A percentile compares a stretch with the other conserved stretches of the same genome.
phyloP scores from a whole-genome alignment of 1,140 invertebrate species.

The Pararge aegeria region DNA sequence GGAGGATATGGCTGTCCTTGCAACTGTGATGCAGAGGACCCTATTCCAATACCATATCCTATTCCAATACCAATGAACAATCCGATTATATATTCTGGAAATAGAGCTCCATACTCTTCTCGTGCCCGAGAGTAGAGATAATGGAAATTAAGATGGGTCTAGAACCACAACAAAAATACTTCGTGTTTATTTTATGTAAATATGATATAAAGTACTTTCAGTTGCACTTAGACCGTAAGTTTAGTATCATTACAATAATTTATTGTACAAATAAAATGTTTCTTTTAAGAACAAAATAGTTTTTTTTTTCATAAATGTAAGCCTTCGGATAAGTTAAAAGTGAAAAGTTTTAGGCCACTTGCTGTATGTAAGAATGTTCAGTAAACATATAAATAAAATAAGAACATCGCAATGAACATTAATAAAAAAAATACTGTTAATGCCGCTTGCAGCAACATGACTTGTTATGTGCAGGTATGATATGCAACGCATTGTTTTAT shows the following conservation, averaged over 20 bases:
- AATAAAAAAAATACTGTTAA: not conserved
- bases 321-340: too few species aligned
- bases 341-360: too few species aligned
- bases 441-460: not conserved
- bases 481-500: constrained; percentile 4
- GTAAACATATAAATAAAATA: too few species aligned
- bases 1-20: constrained; percentile 27
- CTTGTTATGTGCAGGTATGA: not conserved
- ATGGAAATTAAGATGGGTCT: constrained; percentile 9
- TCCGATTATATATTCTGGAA: constrained; percentile 22
- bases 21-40: constrained; percentile 30
- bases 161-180: not conserved
- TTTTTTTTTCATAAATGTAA: too few species aligned
- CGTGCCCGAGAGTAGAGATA: constrained; percentile 20
- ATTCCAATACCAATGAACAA: constrained; percentile 42
- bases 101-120: constrained; percentile 17
- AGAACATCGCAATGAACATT: too few species aligned
- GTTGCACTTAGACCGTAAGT: not conserved
- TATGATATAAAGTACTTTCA: too few species aligned
- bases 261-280: not conserved
- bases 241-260: not conserved
- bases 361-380: too few species aligned
- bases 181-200: too few species aligned
- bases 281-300: too few species aligned
- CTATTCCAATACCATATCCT: constrained; percentile 41